A percentile compares a stretch with the other conserved stretches of the same genome.
phyloP scores from a whole-genome alignment of 2,888 invertebrate species.

The Entomobrya proxima region DNA sequence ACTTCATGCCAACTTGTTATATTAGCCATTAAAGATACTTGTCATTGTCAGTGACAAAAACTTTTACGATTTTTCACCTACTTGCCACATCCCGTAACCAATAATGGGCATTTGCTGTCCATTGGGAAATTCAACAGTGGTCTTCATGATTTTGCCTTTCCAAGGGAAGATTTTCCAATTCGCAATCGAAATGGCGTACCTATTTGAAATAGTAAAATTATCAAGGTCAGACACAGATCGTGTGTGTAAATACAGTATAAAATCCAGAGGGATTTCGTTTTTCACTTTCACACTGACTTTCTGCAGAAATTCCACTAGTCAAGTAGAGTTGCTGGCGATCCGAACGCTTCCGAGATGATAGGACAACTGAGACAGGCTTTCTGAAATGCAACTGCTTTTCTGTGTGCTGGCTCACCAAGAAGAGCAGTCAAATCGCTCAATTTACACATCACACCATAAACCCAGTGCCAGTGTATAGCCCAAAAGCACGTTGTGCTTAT shows the following conservation, averaged over 20 bases:
- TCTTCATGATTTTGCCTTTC: too few species aligned
- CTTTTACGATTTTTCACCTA: too few species aligned
- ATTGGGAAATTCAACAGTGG: slow-evolving; percentile 56
- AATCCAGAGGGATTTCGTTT: neutral
- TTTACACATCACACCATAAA: too few species aligned
- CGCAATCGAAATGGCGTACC: neutral
- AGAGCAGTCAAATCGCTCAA: too few species aligned
- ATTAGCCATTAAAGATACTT: too few species aligned
- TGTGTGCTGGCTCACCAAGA: too few species aligned
- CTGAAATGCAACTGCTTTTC: too few species aligned
- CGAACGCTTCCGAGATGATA: neutral
- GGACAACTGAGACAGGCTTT: neutral
- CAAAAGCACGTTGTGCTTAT: too few species aligned
- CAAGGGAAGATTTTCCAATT: too few species aligned
- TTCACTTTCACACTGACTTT: neutral
- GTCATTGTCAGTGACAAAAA: too few species aligned
- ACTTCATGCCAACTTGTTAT: neutral
- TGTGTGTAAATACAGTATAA: neutral
- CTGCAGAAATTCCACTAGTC: neutral
- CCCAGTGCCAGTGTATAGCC: too few species aligned
- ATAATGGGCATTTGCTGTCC: slow-evolving; percentile 84
- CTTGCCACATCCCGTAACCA: slow-evolving; percentile 79
- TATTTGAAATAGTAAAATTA: neutral
- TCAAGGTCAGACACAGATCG: neutral
- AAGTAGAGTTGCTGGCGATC: neutral